phyloP scores from a whole-genome alignment of 2,797 vertebrate genomes.

The Lagorchestes hirsutus region DNA sequence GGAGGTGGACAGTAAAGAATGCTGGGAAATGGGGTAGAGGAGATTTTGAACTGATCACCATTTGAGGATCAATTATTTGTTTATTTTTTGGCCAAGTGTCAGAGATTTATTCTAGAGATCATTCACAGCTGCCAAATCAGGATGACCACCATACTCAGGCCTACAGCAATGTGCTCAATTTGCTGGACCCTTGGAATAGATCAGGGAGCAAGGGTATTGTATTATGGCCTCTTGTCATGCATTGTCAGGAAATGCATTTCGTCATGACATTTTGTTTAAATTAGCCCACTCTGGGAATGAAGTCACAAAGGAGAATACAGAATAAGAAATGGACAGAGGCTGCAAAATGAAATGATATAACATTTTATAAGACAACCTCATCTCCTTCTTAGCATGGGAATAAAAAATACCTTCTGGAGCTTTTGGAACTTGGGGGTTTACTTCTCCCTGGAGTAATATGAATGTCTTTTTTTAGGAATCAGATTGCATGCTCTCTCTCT shows the following conservation, averaged over 20 bases:
- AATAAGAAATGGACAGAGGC: not conserved
- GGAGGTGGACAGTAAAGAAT: not conserved
- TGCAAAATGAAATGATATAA: no score
- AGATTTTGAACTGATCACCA: not conserved
- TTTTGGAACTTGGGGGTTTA: not conserved
- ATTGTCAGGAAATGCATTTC: not conserved
- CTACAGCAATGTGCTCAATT: not conserved
- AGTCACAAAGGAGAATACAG: not conserved
- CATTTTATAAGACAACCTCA: fast-evolving
- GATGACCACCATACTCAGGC: not conserved
- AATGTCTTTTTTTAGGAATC: not conserved
- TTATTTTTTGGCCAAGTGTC: not conserved
- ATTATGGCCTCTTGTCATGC: not conserved
- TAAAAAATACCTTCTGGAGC: not conserved
- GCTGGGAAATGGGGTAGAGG: not conserved
- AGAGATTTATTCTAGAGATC: not conserved
- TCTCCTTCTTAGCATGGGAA: not conserved
- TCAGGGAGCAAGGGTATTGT: not conserved
- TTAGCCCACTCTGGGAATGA: not conserved
- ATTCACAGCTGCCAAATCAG: not conserved
- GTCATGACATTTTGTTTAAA: not conserved
- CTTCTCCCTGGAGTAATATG: not conserved
- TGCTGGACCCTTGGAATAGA: not conserved
- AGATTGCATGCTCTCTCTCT: not conserved
- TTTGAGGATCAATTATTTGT: not conserved